These are phyloP conservation scores for Betta splendens DNA, from an alignment of 2,797 vertebrate genomes.

Conservation along the genomic window DNA sequence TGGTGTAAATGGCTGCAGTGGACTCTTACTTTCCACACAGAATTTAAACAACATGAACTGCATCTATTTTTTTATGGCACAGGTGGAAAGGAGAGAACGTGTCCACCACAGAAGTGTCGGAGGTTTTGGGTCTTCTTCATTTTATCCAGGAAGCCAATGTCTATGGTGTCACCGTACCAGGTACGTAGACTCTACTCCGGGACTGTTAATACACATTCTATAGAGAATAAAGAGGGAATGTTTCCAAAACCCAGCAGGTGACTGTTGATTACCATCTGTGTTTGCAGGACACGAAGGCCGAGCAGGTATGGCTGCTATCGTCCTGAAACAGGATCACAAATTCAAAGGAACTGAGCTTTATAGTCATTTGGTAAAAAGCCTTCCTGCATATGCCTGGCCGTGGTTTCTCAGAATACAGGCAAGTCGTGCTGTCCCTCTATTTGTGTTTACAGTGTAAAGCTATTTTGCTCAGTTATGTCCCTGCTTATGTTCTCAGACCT, in stretches of 20 bases:
- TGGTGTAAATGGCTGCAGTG: too few relatives aligned
- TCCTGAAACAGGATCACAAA: constrained; percentile 70
- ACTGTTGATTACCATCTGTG: constrained; percentile 16
- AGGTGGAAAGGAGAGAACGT: constrained; percentile 96
- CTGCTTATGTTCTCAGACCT: constrained; percentile 68
- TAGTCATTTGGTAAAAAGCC: constrained; percentile 71
- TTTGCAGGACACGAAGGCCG: constrained; percentile 85
- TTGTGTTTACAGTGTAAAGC: not conserved
- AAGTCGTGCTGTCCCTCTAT: not conserved
- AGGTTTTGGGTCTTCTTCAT: constrained; percentile 80
- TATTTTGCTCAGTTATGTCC: not conserved
- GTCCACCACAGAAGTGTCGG: constrained; percentile 88
- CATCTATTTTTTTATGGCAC: constrained; percentile 15
- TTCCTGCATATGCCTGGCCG: constrained; percentile 86
- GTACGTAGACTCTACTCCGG: constrained; percentile 60
- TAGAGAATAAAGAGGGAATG: not conserved
- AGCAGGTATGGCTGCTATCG: constrained; percentile 88
- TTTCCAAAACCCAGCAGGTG: not conserved
- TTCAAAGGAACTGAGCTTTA: constrained; percentile 79
- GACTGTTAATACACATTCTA: not conserved
- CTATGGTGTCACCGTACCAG: constrained; percentile 88
- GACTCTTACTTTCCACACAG: too few relatives aligned
- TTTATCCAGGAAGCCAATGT: constrained; percentile 87
- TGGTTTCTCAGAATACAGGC: constrained; percentile 90
- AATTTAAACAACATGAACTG: not conserved